Evolutionary conservation across 2,888 invertebrate species (phyloP).

Genomic region (Ectobius pallidus): DNA sequence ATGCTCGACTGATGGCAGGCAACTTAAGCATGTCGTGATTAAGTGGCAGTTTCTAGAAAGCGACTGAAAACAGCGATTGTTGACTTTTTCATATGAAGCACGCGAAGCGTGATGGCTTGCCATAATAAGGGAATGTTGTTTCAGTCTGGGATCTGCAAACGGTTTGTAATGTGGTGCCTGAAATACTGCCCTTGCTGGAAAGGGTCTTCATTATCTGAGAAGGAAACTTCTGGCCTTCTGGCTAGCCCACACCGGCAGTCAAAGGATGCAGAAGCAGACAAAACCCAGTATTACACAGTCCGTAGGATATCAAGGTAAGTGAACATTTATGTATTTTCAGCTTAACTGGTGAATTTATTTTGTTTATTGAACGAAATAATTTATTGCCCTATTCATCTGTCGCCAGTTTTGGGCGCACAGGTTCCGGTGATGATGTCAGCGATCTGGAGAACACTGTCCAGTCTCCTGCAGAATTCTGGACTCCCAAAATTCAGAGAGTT

Average conservation of each 20-base stretch:
- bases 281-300: constrained; percentile 30
- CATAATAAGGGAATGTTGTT: constrained; percentile 2
- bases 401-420: constrained; percentile 13
- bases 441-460: background rate
- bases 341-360: too few relatives aligned
- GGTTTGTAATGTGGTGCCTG: constrained; percentile 8
- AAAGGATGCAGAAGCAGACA: background rate
- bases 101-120: too few relatives aligned
- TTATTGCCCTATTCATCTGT: background rate
- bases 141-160: background rate
- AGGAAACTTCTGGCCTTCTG: constrained; percentile 9
- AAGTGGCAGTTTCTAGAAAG: too few relatives aligned
- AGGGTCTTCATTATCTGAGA: background rate
- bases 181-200: constrained; percentile 14
- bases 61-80: too few relatives aligned
- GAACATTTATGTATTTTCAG: too few relatives aligned
- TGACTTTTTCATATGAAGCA: too few relatives aligned
- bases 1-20: too few relatives aligned
- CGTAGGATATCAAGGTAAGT: constrained; percentile 29
- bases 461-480: constrained; percentile 23
- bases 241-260: background rate
- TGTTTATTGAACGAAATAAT: too few relatives aligned
- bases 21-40: too few relatives aligned
- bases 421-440: constrained; percentile 12
- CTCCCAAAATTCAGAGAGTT: constrained; percentile 14